Conservation (phyloP, 2,888 invertebrate species). For the Acanthacorydalis orientalis region DNA sequence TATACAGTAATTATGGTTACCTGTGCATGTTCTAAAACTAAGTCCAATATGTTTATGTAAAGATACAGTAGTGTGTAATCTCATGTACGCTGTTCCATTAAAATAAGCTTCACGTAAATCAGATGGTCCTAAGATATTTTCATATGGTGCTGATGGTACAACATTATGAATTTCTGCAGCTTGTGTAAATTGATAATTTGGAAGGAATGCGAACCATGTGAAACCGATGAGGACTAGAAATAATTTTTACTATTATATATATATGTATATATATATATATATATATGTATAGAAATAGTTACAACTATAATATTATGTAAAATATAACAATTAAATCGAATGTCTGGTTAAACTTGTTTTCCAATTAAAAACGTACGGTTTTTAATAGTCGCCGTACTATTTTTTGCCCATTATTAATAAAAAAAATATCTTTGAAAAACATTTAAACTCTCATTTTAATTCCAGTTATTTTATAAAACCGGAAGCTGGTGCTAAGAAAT, state of each 20-base stretch:
- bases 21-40: slow-evolving; percentile 66
- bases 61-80: slow-evolving; percentile 53
- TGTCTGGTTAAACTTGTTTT: too few relatives aligned
- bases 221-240: too few relatives aligned
- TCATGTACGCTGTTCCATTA: slow-evolving; percentile 63
- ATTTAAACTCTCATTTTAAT: not conserved
- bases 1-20: slow-evolving; percentile 13
- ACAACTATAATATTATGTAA: too few relatives aligned
- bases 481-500: too few relatives aligned
- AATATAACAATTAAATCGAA: too few relatives aligned
- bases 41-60: slow-evolving; percentile 66
- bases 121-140: slow-evolving; percentile 19
- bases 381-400: too few relatives aligned
- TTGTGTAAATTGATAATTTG: not conserved
- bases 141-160: not conserved
- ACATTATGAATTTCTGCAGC: not conserved
- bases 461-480: too few relatives aligned
- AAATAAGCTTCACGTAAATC: slow-evolving; percentile 66
- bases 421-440: not conserved
- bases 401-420: not conserved
- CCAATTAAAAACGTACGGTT: too few relatives aligned
- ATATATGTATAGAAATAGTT: too few relatives aligned
- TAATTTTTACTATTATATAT: too few relatives aligned
- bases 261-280: too few relatives aligned
- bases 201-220: not conserved